Evolutionary conservation across 2,888 invertebrate species (phyloP), one percentile per base, ranked within the genome.

Genomic region (Cephus sareptanus): DNA sequence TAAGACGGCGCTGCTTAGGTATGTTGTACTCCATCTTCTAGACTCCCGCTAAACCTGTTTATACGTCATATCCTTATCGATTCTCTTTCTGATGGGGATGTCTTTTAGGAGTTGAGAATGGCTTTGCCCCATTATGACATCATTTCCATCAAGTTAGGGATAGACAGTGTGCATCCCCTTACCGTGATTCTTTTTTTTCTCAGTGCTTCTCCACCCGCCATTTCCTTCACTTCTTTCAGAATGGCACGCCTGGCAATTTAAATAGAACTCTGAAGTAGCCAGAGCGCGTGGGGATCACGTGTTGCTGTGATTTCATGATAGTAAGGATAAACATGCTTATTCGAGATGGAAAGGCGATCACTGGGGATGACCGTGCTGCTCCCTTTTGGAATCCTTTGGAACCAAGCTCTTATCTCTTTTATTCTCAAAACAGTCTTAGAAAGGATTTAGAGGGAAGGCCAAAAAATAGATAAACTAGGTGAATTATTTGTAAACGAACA

Each of bases 1-100:
- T 78, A 75, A 82, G 74, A 81, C 84, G 79, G 76, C 75, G 80
- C 80, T 76, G 74, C 76, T 79, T 79, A 79, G 85, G 84, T 85
- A 76, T 75, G 69, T 34, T 12, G 15, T 56, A 56, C 56, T 56
- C 56, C 56, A 56, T 56, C 56, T 56, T 56, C 56, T 23, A 56
- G 23, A 56, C 56, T 56, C 56, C 56, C 56, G 56, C 56, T 9
- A 56, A 56, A 56, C 56, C 56, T 56, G 56, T 56, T 56, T 56
- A 56, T 56, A 56, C 56, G 56, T 56, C 56, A 56, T 56, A 56
- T 56, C 56, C 56, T 56, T 56, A 56, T 56, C 23, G 56, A 56
- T 56, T 56, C 9, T 56, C 23, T 9, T 56, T 56, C 23, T 9
- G 9, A 56, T 9, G 23, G 15, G 9, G 56, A 56, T 15, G 40